Evolutionary conservation across 2,113 vertebrate genomes (phyloP), one percentile per base, ranked within the genome.

Genomic region (Copsychus sechellarum): DNA sequence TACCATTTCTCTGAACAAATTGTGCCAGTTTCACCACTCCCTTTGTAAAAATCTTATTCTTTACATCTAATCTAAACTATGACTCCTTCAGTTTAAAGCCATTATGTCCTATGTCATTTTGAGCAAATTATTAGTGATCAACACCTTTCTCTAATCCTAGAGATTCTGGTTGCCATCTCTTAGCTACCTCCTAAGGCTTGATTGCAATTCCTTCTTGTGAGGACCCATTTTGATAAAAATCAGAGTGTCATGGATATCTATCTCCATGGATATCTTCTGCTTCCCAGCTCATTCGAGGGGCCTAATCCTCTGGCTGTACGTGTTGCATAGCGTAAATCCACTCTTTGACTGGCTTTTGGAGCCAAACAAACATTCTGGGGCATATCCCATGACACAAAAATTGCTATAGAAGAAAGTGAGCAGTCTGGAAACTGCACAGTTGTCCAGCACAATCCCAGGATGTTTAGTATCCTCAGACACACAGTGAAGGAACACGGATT

Each of bases 301-400:
- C n/a, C 42, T 25, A 0, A 0, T 62, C 3, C 12, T 57, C 65
- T 74, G 23, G 6, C 33, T 25, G 5, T 62, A 42, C 14, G 8
- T 24, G 9, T 26, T 64, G 48, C 33, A 42, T 58, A 56, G 54
- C 47, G 7, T 33, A 34, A 54, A n/a, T 57, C 66, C 42, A 53
- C 13, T 73, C 13, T 45, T 36, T 53, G 65, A 28, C 25, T 45
- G n/a, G 25, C 20, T 70, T 84, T 84, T 70, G 81, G 58, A 74
- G 38, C 21, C 31, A 66, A 57, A 14, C 3, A 48, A 58, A 9
- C 14, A 78, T 58, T 20, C 8, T 54, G 26, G 20, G 21, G 2
- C 11, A 26, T 11, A 9, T 36, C 7, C 21, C 43, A 43, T 25
- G 28, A 21, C 21, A 28, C 10, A 85, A 33, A 12, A 91, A 70